Base-by-base conservation (phyloP, 2,113 vertebrate genomes). In the Triplophysa siluroides region DNA sequence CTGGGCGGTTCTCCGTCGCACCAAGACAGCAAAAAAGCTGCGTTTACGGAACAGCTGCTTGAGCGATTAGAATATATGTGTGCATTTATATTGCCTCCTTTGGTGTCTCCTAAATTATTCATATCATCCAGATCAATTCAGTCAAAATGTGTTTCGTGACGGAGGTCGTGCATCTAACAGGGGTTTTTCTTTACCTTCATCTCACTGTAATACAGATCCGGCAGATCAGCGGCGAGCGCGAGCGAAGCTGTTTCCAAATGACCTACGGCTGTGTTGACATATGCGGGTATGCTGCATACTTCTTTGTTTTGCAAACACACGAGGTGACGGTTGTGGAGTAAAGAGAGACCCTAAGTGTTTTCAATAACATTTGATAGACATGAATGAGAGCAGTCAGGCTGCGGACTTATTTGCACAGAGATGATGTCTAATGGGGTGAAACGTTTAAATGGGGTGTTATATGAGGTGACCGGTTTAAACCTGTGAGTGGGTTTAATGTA, bases 61-160 rank as follows among this genome's bases (percentile, higher is more conserved):
- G 81, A 83, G 80, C 90, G 90, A 93, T 92, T 90, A 91, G 88
- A 93, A 92, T 92, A 91, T 92, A 91, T 88, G 91, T 92, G 89
- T 93, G 92, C 91, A 93, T 93, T 93, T 93, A 93, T 92, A 93
- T 93, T 91, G 90, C 91, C 91, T 92, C 88, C 89, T 93, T 92
- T 93, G 92, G 84, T 90, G 86, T 90, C 88, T 72, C 84, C 90
- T 93, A 90, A 90, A 93, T 93, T 91, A 93, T 93, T 93, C 92
- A 92, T 92, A 89, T 90, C 89, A 89, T 90, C 89, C 88, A 86
- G 87, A 90, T 90, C 88, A 86, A 81, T 87, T 89, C 89, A 86
- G 88, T 88, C 87, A 88, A 85, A 81, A 83, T 76, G 86, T 88
- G 90, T 86, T 85, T 85, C 62, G 86, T 81, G 86, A 72, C 77